These are phyloP conservation scores for Orientallactaga bullata DNA, from an alignment of 2,113 vertebrate species.

Conservation along the genomic window DNA sequence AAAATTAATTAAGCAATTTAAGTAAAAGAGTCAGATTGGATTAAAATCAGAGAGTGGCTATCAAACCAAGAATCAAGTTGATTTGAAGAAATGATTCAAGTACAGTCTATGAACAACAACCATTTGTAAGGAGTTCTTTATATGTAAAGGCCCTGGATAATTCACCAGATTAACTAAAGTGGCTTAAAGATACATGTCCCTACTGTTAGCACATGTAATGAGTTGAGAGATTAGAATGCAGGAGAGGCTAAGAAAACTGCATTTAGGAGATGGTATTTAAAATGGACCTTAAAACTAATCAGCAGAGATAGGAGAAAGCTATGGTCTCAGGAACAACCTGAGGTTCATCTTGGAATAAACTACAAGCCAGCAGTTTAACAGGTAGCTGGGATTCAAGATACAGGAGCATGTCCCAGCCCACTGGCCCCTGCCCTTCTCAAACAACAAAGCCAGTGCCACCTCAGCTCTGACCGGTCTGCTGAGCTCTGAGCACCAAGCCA, in stretches of 20 bases:
- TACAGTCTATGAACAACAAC: background rate
- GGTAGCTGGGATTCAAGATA: background rate
- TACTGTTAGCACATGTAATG: background rate
- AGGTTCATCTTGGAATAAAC: background rate
- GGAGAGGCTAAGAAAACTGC: background rate
- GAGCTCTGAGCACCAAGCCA: background rate
- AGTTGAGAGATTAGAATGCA: background rate
- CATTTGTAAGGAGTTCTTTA: background rate
- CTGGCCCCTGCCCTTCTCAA: background rate
- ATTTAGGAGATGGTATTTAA: background rate
- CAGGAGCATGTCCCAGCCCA: background rate
- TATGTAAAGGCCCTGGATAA: no score
- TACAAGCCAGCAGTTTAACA: background rate
- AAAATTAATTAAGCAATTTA: constrained; percentile 18
- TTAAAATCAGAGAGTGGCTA: constrained; percentile 30
- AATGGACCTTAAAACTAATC: background rate
- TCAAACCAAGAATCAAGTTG: background rate
- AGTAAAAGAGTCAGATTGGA: background rate
- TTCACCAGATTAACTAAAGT: background rate
- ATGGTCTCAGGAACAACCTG: background rate
- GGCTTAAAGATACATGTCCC: no score
- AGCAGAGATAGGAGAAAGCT: background rate
- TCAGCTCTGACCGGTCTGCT: background rate
- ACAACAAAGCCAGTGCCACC: no score
- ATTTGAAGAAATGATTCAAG: background rate